Evolutionary conservation across 2,797 vertebrate species (phyloP).

Genomic region (Malurus splendens): DNA sequence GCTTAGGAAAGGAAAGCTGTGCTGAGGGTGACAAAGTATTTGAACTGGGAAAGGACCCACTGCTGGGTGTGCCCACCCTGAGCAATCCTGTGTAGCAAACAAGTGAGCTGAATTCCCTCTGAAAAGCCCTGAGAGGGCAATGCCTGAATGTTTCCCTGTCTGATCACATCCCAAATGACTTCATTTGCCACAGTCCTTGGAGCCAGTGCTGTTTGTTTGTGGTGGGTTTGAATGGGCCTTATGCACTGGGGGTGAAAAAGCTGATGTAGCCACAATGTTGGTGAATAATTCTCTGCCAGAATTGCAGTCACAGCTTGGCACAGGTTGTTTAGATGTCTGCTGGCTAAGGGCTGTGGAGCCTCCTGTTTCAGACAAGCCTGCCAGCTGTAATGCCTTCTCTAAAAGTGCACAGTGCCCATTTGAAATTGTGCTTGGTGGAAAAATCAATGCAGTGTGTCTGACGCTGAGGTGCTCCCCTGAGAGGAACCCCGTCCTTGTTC

Average conservation of each 20-base stretch:
- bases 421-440: neutral
- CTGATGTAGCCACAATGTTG: neutral
- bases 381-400: neutral
- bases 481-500: neutral
- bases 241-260: neutral
- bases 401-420: neutral
- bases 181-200: neutral
- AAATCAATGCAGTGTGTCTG: neutral
- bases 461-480: neutral
- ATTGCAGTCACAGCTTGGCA: neutral
- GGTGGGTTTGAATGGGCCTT: neutral
- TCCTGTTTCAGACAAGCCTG: neutral
- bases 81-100: neutral
- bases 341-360: neutral
- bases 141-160: rapidly evolving
- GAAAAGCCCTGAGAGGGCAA: rapidly evolving
- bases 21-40: neutral
- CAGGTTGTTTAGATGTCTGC: neutral
- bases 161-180: neutral
- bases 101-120: neutral
- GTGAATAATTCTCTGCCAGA: neutral
- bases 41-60: neutral
- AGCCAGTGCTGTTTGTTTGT: neutral
- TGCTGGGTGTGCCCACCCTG: neutral
- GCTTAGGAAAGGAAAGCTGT: neutral